Evolutionary conservation across 2,888 invertebrate genomes (phyloP).

Genomic region (Diplolepis rosae): DNA sequence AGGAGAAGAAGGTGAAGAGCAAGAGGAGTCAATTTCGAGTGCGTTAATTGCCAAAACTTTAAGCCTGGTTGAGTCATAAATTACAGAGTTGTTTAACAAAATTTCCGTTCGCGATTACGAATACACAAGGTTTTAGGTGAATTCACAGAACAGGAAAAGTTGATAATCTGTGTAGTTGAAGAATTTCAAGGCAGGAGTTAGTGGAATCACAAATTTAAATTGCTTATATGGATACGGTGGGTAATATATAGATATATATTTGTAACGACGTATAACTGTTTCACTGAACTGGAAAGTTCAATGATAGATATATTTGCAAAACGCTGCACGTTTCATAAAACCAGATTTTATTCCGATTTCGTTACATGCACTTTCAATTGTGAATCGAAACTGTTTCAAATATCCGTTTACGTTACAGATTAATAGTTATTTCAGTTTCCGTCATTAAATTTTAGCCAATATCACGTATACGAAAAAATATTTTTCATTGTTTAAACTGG

Average conservation of each 20-base stretch:
- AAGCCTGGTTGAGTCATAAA: neutral
- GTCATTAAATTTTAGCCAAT: neutral
- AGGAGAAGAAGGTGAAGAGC: neutral
- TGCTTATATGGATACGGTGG: neutral
- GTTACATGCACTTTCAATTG: conserved; percentile 15
- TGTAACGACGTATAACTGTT: conserved; percentile 1
- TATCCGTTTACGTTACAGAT: conserved; percentile 22
- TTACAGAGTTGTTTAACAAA: conserved; percentile 10
- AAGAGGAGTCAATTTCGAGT: conserved; percentile 12
- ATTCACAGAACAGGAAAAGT: neutral
- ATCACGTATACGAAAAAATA: neutral
- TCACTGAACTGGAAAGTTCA: conserved; percentile 6
- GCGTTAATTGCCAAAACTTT: conserved; percentile 21
- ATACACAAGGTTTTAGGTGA: neutral
- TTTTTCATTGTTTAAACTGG: too few species aligned
- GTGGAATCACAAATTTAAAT: neutral
- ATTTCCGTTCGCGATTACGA: neutral
- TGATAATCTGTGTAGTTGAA: neutral
- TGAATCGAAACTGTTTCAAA: conserved; percentile 13
- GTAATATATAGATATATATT: neutral
- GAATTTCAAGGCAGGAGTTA: neutral
- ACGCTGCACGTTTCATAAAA: conserved; percentile 10
- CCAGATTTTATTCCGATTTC: conserved; percentile 27
- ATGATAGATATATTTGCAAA: conserved; percentile 21
- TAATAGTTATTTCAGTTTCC: neutral